These are phyloP conservation scores for Ichneumoninae sp. DNA, from an alignment of 2,888 invertebrate genomes.

Conservation along the genomic window DNA sequence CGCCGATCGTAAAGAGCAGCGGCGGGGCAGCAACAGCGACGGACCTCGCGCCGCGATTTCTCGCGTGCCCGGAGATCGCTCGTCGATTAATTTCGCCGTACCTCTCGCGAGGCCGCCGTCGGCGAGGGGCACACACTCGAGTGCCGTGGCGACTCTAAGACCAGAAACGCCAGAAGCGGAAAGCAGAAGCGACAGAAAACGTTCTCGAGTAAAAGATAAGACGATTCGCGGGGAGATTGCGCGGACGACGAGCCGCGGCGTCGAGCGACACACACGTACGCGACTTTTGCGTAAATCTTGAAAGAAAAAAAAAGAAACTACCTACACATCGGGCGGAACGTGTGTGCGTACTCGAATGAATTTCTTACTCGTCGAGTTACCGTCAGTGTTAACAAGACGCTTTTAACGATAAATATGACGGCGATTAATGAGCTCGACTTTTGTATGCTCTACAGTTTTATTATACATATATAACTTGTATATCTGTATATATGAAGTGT, in stretches of 20 bases:
- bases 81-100: slow-evolving; percentile 67
- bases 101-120: slow-evolving; percentile 64
- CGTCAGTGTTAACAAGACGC: slow-evolving; percentile 69
- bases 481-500: background rate
- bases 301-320: slow-evolving; percentile 11
- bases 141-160: slow-evolving; percentile 12
- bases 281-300: slow-evolving; percentile 28
- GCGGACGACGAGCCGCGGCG: slow-evolving; percentile 46
- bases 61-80: slow-evolving; percentile 71
- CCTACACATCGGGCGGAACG: slow-evolving; percentile 27
- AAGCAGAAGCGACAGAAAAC: slow-evolving; percentile 65
- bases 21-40: slow-evolving; percentile 40
- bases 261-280: slow-evolving; percentile 49
- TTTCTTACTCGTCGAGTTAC: slow-evolving; percentile 66
- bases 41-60: slow-evolving; percentile 67
- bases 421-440: slow-evolving; percentile 66
- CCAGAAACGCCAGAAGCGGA: slow-evolving; percentile 46
- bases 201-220: slow-evolving; percentile 72
- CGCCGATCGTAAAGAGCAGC: slow-evolving; percentile 44
- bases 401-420: slow-evolving; percentile 69
- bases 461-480: slow-evolving; percentile 7
- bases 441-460: slow-evolving; percentile 24
- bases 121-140: background rate
- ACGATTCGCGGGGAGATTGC: slow-evolving; percentile 69
- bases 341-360: slow-evolving; percentile 65